Evolutionary conservation across 2,797 vertebrate species (phyloP), one percentile per base, ranked within the genome.

Genomic region (Thaleichthys pacificus): DNA sequence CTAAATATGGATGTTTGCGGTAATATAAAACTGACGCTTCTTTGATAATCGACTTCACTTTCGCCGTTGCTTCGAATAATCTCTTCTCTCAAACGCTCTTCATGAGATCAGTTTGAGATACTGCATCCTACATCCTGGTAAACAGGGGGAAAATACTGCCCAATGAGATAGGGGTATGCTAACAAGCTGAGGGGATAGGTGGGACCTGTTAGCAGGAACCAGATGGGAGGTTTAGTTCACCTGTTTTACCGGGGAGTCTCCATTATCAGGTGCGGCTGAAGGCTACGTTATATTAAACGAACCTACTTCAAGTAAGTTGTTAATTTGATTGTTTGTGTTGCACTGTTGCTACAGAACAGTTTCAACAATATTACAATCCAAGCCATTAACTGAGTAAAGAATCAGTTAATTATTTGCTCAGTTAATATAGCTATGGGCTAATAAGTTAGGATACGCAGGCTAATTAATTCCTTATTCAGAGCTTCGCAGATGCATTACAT

Each of bases 151-250:
- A 17, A 15, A 17, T 17, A 14, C 15, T 2, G 49, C 51, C 84
- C 85, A 86, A 74, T 81, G 62, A 61, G 66, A 80, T 7, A 5
- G 58, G 24, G 49, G 66, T 54, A 67, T 70, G 76, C 3, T 77
- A 71, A 80, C 75, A 47, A 78, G 70, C 58, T 42, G n/a, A 58
- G 63, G 58, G 67, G 9, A 12, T 8, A 51, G 60, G 47, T 15
- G 22, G 58, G 74, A 51, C 14, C 15, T 15, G 30, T 3, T 12
- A 17, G 65, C 61, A 76, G 79, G 65, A 19, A 58, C 61, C n/a
- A 58, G 56, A 1, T 8, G n/a, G 22, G 6, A 22, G 17, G 8
- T 21, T 4, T 12, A 38, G 15, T 67, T 26, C 70, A 69, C 11
- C 66, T 73, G 62, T 0, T 11, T 11, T n/a, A 61, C 19, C n/a